Evolutionary conservation across 2,797 vertebrate genomes (phyloP), one percentile per base, ranked within the genome.

Genomic region (Gallirallus australis): DNA sequence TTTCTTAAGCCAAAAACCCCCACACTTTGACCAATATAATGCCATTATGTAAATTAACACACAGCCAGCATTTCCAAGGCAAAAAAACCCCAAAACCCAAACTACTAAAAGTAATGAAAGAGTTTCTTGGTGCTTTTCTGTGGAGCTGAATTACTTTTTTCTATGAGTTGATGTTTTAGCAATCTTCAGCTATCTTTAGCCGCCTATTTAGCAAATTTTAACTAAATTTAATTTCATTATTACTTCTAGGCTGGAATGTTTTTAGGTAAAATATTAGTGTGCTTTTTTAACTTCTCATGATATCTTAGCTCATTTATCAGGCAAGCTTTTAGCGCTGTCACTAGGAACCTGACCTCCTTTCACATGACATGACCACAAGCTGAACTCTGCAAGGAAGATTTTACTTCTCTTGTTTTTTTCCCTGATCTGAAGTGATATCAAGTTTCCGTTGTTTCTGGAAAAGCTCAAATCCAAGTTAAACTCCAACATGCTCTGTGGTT

Each of bases 371-470:
- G 96, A 95, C 95, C 97, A 96, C 92, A 95, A 56, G 30, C 94
- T 97, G 95, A 98, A 96, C 95, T 66, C 85, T 42, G 80, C 79
- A 66, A 39, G 47, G 89, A 89, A 95, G 95, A 89, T 39, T 91
- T 97, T 82, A 71, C 86, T 91, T 79, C 79, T 95, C 95, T 64
- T 76, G 45, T 90, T 95, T 87, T 45, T 73, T 85, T 94, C 86
- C 79, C 95, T 91, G 79, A 96, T 97, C 90, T 95, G 89, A 95
- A 94, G 78, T 71, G 91, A 84, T 97, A 97, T 33, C 89, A 93
- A 86, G 59, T 97, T 98, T 97, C 97, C 5, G 6, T 95, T 96
- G 94, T 97, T 97, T 96, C 97, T 97, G 97, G 97, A 95, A 89
- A 96, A 96, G 76, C 89, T 96, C 95, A 96, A 90, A 86, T 89